Conservation (phyloP, 2,888 invertebrate species). For the Ptychoptera contaminata region DNA sequence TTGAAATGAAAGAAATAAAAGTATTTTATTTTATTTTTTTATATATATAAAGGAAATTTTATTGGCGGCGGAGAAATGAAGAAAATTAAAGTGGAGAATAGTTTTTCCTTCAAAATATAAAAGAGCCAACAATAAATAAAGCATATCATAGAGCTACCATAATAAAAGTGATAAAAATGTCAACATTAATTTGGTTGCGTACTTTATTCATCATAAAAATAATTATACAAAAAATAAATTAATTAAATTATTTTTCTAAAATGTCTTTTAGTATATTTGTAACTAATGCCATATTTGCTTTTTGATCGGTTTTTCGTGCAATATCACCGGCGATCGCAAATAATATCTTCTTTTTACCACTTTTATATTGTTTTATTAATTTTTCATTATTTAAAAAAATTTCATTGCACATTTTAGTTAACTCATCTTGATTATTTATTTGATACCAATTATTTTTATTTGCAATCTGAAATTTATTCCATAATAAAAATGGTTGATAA, state of each 20-base stretch:
- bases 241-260: conserved; percentile 29
- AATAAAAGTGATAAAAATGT: no score
- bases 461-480: conserved; percentile 35
- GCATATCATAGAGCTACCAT: no score
- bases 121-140: no score
- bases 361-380: conserved; percentile 45
- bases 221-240: not conserved
- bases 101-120: no score
- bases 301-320: conserved; percentile 39
- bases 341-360: conserved; percentile 53
- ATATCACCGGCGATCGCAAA: conserved; percentile 47
- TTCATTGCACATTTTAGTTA: conserved; percentile 42
- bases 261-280: conserved; percentile 43
- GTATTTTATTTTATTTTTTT: no score
- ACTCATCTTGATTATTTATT: conserved; percentile 41
- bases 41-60: no score
- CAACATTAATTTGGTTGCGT: no score
- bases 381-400: conserved; percentile 49
- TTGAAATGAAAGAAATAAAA: no score
- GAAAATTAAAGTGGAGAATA: no score
- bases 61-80: no score
- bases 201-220: no score
- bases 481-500: conserved; percentile 8
- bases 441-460: conserved; percentile 45
- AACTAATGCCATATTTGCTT: conserved; percentile 50